Base-by-base conservation (phyloP, 2,888 invertebrate species). In the Melieria picta region DNA sequence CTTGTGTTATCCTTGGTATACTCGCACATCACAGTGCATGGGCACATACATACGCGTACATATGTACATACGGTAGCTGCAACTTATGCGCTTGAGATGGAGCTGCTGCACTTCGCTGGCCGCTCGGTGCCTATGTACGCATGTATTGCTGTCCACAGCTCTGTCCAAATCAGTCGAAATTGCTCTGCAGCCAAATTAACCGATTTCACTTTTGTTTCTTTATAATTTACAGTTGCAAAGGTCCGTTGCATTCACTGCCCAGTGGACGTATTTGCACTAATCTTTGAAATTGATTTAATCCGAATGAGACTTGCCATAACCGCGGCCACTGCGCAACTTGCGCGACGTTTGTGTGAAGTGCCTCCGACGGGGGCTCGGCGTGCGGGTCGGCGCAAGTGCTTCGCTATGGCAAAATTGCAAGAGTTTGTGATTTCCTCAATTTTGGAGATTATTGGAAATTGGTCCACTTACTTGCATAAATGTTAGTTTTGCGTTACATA, bases 401-500 rank as follows among this genome's bases (percentile, higher is more conserved):
- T 50, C 11, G 11, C 50, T 58, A 58, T 30, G 16, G 58, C 58
- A 10, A 30, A n/a, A 30, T 30, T 56, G 62, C 47, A 43, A 63
- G 50, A 47, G 46, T 62, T 71, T 63, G 42, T 7, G 64, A 63
- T 63, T 69, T 68, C 55, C 11, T 64, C 52, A 57, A 69, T 69
- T 68, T 76, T 77, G 72, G 72, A 72, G 76, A 72, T 75, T 77
- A 73, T 77, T 77, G 77, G 68, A 77, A 84, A 83, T 82, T 75
- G 72, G 79, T 82, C 82, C 80, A 80, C 81, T 82, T 81, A 83
- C 79, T 81, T 81, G 79, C 77, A 74, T 74, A 82, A 84, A 82
- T 80, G 79, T 81, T 82, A 84, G 84, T 84, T 84, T 84, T 83
- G 84, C 72, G 82, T 80, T 76, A 77, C 77, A 83, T 86, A 86